phyloP scores from a whole-genome alignment of 2,888 invertebrate species.

The Eupithecia tripunctaria region DNA sequence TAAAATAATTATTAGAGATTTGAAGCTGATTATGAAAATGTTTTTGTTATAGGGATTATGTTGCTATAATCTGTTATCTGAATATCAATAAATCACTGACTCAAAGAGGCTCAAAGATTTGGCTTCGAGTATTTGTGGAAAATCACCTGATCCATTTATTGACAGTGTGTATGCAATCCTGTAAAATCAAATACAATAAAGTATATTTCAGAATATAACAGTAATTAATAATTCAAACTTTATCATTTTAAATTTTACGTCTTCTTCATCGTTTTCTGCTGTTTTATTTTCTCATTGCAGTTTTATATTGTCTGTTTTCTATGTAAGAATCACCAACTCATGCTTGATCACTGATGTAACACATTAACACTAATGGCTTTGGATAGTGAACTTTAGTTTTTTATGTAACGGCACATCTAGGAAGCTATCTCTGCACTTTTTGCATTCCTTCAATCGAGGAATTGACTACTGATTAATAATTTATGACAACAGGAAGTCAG shows the following conservation, averaged over 20 bases:
- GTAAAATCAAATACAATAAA: no score
- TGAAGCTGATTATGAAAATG: no score
- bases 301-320: slow-evolving; percentile 10
- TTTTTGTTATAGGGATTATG: no score
- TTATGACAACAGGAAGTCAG: background rate
- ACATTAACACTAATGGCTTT: slow-evolving; percentile 42
- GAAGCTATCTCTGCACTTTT: slow-evolving; percentile 37
- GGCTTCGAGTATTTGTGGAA: no score
- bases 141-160: background rate
- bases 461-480: background rate
- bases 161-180: background rate
- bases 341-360: slow-evolving; percentile 40
- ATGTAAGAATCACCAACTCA: background rate
- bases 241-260: no score
- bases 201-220: no score
- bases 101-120: no score
- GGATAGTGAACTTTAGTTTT: slow-evolving; percentile 37
- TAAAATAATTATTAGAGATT: no score
- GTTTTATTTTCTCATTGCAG: background rate
- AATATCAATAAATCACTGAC: no score
- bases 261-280: no score
- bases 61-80: no score
- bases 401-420: slow-evolving; percentile 40
- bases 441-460: slow-evolving; percentile 34
- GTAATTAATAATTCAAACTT: no score